Evolutionary conservation across 2,797 vertebrate species (phyloP), one percentile per base, ranked within the genome.

Genomic region (Sparidentex hasta): DNA sequence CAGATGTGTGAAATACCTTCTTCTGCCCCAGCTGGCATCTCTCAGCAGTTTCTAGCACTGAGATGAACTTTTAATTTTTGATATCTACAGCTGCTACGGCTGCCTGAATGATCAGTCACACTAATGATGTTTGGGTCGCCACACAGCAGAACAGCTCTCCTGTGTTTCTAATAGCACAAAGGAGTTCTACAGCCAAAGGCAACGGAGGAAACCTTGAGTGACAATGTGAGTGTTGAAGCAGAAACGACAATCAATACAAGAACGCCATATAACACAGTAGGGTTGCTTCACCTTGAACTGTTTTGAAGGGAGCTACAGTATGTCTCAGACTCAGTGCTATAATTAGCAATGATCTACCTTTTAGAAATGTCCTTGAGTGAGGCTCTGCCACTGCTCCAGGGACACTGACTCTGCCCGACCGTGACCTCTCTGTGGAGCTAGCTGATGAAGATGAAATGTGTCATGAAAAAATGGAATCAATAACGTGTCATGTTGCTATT

Each of bases 1-100:
- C 93, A 92, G 88, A 91, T 93, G 92, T 91, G 85, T 88, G 79
- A 91, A 93, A 93, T 92, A 86, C 88, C 82, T 88, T 84, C 70
- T 79, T 77, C 81, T 68, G 74, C 70, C 90, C 76, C 88, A 91
- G 90, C 87, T 94, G 90, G 80, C 79, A 88, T 87, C 68, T 82
- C 85, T 84, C 82, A 77, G 66, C 70, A 62, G 58, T 72, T 87
- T 90, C 71, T 87, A 68, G 73, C 71, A 51, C 57, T 50, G 27
- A 73, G 55, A 63, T 75, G 25, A 38, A 66, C 47, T 80, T 85
- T 78, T 69, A 83, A 75, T 85, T 82, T 88, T 71, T 78, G 13
- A 74, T 82, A 78, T 80, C 65, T 78, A 46, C 59, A 76, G 55
- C 43, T 58, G 71, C 62, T 47, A 51, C 56, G 44, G 55, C 63